Evolutionary conservation across 53 echinoderm and acorn worm genomes (phyloP).

Genomic region (Mesocentrotus franciscanus): DNA sequence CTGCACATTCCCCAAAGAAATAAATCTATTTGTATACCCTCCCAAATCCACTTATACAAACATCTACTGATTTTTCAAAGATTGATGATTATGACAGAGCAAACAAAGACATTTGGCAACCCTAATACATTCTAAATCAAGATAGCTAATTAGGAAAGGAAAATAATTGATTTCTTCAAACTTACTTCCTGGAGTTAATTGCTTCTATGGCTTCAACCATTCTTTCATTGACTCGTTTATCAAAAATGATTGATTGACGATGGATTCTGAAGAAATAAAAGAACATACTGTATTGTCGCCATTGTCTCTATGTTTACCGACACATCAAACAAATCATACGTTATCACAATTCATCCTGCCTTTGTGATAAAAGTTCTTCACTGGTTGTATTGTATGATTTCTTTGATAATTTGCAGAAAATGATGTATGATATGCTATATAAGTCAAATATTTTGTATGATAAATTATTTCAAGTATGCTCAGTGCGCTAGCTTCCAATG

Average conservation of each 20-base stretch:
- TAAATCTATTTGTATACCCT: too few relatives aligned
- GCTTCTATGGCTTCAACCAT: constrained; percentile 96
- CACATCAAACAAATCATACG: background rate
- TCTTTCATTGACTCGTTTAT: constrained; percentile 89
- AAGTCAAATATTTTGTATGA: background rate
- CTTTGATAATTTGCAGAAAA: background rate
- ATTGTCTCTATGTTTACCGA: background rate
- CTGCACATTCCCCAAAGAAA: too few relatives aligned
- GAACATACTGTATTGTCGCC: background rate
- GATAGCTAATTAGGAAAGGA: background rate
- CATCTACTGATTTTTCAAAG: background rate
- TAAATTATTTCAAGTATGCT: background rate
- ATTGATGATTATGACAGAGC: background rate
- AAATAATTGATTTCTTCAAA: background rate
- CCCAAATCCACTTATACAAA: too few relatives aligned
- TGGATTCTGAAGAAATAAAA: constrained; percentile 75
- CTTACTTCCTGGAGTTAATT: constrained; percentile 96
- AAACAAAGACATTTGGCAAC: background rate
- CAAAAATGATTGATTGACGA: constrained; percentile 84
- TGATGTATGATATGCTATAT: background rate
- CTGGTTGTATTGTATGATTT: background rate
- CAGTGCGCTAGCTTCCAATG: background rate
- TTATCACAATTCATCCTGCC: background rate
- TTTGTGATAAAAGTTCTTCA: background rate
- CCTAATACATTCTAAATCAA: background rate